Conservation (phyloP, 2,797 vertebrate species). For the Nyctibius grandis region DNA sequence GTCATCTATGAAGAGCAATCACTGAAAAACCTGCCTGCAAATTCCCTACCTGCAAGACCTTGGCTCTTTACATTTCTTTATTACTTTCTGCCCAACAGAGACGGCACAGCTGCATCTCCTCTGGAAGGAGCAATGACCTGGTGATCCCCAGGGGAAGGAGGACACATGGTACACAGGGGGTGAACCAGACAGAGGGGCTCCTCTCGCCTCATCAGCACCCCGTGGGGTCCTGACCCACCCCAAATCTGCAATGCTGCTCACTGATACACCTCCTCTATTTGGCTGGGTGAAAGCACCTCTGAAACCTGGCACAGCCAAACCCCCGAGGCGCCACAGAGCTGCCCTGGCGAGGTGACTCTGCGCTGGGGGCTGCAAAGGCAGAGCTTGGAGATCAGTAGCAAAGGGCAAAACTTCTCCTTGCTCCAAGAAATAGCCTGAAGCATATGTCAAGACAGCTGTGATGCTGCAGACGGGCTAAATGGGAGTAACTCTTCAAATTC, state of each 20-base stretch:
- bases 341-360: not conserved
- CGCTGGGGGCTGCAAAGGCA: not conserved
- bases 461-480: not conserved
- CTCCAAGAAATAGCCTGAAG: not conserved
- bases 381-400: not conserved
- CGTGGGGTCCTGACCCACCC: not conserved
- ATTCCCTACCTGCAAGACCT: not conserved
- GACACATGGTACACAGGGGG: rapidly evolving
- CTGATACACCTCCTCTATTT: not conserved
- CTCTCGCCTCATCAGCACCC: not conserved
- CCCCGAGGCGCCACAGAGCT: not conserved
- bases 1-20: not conserved
- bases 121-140: not conserved
- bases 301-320: not conserved
- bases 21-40: not conserved
- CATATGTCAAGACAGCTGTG: not conserved
- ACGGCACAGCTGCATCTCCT: not conserved
- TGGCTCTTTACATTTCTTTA: not conserved
- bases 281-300: not conserved
- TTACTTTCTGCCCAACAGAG: too few species aligned
- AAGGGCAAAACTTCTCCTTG: not conserved
- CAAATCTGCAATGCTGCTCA: not conserved
- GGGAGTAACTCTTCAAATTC: not conserved
- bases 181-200: not conserved
- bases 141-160: not conserved